Evolutionary conservation across 2,113 vertebrate species (phyloP), one percentile per base, ranked within the genome.

Genomic region (Odocoileus virginianus): DNA sequence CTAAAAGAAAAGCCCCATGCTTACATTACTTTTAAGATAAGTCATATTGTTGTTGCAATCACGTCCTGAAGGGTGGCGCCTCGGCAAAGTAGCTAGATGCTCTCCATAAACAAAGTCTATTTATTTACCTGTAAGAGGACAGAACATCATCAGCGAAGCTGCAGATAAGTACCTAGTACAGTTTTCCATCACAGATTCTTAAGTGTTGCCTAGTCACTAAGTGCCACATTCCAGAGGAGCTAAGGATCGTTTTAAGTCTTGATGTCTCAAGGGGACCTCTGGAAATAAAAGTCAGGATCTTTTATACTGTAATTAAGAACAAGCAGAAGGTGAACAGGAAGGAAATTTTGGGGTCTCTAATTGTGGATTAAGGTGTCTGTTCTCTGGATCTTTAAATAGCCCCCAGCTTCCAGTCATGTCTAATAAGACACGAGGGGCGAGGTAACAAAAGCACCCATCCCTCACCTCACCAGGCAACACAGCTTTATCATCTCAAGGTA

Each of bases 401-500:
- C 4, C 11, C 7, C 1, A 27, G 11, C 10, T 87, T 87, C 64
- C n/a, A 50, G 2, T 85, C 14, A 2, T 3, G 11, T 5, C 23
- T 52, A n/a, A 60, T 0, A 23, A 79, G 15, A 57, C 54, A 6
- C 6, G 15, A 83, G 47, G 43, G 30, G 0, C 1, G 10, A 9
- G 6, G 23, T 17, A 2, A 55, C 23, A 54, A 55, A 3, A 0
- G 7, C 3, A 2, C 0, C 15, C 13, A 16, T 2, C 0, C 1
- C 9, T n/a, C 6, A 1, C 2, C 30, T 43, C 5, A 7, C 2
- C 19, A 27, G 30, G 5, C 33, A 8, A 10, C 2, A 3, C 0
- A 0, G 14, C 10, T 25, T 47, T 54, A 6, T 58, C 88, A 58
- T 45, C 61, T 45, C n/a, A n/a, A 21, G 50, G 57, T 27, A 28